A percentile compares a stretch with the other conserved stretches of the same genome.
Evolutionary conservation across 2,113 vertebrate genomes (phyloP).

Genomic region (Hydrolagus affinis): DNA sequence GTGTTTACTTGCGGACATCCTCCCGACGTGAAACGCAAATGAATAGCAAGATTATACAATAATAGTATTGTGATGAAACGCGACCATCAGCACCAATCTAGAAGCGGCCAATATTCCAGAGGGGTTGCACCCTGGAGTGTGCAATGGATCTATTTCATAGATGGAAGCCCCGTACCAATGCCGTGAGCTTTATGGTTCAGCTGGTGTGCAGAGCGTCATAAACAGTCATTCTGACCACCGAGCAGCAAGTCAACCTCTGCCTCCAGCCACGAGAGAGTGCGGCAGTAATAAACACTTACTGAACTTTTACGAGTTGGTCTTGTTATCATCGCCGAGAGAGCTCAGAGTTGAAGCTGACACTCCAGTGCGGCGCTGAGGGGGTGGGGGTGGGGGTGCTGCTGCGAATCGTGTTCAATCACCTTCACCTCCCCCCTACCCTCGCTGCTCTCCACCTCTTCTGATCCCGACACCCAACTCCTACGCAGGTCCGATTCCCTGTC

Average conservation of each 20-base stretch:
- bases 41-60: no score
- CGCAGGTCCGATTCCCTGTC: no score
- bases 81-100: not conserved
- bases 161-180: not conserved
- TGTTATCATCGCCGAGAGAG: no score
- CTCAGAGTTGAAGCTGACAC: no score
- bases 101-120: not conserved
- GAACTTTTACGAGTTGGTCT: not conserved
- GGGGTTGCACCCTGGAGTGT: not conserved
- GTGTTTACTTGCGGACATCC: no score
- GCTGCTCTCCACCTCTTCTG: no score
- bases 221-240: not conserved
- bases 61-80: not conserved
- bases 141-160: not conserved
- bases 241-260: not conserved
- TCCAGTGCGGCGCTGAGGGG: no score
- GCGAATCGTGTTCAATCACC: no score
- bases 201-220: not conserved
- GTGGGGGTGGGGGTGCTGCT: no score
- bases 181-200: not conserved
- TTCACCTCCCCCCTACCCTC: no score
- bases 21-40: no score
- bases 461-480: no score
- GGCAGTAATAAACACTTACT: not conserved
- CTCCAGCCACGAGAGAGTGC: not conserved